Evolutionary conservation across 2,888 invertebrate genomes (phyloP), one percentile per base, ranked within the genome.

Genomic region (Mayetiola destructor): DNA sequence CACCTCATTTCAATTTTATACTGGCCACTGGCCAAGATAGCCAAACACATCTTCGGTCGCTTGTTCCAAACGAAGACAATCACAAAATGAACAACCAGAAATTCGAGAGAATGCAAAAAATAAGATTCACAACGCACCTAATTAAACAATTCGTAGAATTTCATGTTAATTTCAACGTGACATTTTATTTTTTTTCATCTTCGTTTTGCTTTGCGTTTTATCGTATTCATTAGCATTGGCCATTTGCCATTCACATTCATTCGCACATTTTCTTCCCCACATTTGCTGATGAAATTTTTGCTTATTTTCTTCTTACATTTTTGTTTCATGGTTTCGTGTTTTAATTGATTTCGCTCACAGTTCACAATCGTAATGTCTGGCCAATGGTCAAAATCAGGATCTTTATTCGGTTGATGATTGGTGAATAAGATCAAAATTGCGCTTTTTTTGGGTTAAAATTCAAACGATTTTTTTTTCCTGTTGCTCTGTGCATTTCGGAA

Each of bases 61-160:
- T 32, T 32, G 32, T 32, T 9, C 8, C 12, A 8, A 32, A 32
- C 32, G 12, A 9, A 27, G 48, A 27, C 48, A 16, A 23, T 48
- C 23, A n/a, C 27, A 23, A 37, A 37, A 14, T 5, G 18, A 42
- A 21, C 12, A 48, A 27, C 27, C n/a, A 23, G 48, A 48, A 48
- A 48, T 14, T 6, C n/a, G 27, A n/a, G 29, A 48, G 23, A 27
- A 48, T 23, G 27, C 20, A 12, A 37, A 16, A 37, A 5, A 9
- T 16, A 16, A 37, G 37, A 37, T 37, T 37, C 37, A 48, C 9
- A 48, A 48, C 27, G 40, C 36, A 57, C 37, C 72, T 72, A 71
- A 72, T 71, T 72, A 71, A 71, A 72, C 69, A 71, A 71, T 71
- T 71, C 71, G 71, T 71, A 72, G 71, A 71, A 71, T 69, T 71